These are phyloP conservation scores for Hippocampus mohnikei DNA, from an alignment of 2,113 vertebrate species.

Conservation along the genomic window DNA sequence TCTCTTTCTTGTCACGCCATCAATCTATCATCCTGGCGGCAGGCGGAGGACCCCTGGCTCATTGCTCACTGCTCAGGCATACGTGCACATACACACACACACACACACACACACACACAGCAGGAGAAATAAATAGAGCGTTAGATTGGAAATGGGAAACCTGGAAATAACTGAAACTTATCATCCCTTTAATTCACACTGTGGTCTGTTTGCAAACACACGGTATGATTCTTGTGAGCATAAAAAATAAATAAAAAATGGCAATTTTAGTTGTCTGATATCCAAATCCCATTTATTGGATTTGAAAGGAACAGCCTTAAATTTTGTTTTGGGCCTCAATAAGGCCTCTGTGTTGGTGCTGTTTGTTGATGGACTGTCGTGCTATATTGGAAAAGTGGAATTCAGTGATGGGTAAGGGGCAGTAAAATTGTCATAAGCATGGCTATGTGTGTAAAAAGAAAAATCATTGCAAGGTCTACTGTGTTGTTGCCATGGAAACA, in stretches of 20 bases:
- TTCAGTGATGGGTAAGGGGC: neutral
- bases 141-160: slow-evolving; percentile 20
- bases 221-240: neutral
- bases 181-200: neutral
- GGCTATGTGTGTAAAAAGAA: neutral
- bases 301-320: neutral
- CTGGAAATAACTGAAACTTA: neutral
- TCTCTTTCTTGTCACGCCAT: slow-evolving; percentile 39
- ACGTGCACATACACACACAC: slow-evolving; percentile 19
- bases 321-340: neutral
- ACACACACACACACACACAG: slow-evolving; percentile 18
- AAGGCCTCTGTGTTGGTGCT: neutral
- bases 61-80: slow-evolving; percentile 36
- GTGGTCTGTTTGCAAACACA: neutral
- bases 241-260: too few relatives aligned
- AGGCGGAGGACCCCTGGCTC: slow-evolving; percentile 30
- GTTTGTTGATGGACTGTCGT: neutral
- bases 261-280: too few relatives aligned
- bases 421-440: neutral
- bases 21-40: slow-evolving; percentile 49
- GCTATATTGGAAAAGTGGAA: neutral
- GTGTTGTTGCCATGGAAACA: slow-evolving; percentile 56
- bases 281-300: neutral
- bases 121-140: slow-evolving; percentile 15
- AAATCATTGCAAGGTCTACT: slow-evolving; percentile 14